Percentiles rank a stretch among this genome's conserved stretches.
These are phyloP conservation scores for Trinorchestia longiramus DNA, from an alignment of 1,140 invertebrate genomes.

Conservation along the genomic window DNA sequence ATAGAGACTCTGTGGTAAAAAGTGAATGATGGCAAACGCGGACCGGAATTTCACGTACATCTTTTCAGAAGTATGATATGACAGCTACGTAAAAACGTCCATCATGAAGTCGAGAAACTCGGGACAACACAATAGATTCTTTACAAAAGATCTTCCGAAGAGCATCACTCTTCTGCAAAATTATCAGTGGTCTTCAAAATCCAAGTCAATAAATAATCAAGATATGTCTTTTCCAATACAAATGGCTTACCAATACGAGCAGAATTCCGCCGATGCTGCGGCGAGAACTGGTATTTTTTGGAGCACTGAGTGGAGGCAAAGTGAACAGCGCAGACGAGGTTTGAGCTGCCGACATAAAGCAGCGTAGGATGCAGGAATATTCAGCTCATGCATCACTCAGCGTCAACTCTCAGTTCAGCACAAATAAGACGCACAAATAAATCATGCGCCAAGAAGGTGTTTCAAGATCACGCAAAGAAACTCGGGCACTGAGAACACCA, in stretches of 20 bases:
- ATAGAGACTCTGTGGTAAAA: background rate
- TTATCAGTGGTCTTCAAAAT: conserved; percentile 33
- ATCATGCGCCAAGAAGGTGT: background rate
- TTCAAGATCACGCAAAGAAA: background rate
- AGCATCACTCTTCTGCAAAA: conserved; percentile 24
- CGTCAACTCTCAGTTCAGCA: background rate
- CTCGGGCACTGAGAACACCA: too few relatives aligned
- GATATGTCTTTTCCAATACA: conserved; percentile 50
- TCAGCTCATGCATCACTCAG: background rate
- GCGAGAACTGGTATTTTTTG: background rate
- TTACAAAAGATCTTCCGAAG: conserved; percentile 11
- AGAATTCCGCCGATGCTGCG: background rate
- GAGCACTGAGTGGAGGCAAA: background rate
- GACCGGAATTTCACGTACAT: background rate
- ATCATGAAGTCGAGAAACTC: background rate
- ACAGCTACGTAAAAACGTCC: background rate
- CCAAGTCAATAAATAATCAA: conserved; percentile 50
- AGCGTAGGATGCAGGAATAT: background rate
- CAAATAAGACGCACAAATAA: background rate
- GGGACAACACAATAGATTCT: background rate
- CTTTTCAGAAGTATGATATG: background rate
- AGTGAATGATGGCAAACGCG: background rate
- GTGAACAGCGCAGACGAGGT: background rate
- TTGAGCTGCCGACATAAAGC: background rate
- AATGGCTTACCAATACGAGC: conserved; percentile 39